Base-by-base conservation (phyloP, 2,113 vertebrate genomes). In the Notiomystis cincta region DNA sequence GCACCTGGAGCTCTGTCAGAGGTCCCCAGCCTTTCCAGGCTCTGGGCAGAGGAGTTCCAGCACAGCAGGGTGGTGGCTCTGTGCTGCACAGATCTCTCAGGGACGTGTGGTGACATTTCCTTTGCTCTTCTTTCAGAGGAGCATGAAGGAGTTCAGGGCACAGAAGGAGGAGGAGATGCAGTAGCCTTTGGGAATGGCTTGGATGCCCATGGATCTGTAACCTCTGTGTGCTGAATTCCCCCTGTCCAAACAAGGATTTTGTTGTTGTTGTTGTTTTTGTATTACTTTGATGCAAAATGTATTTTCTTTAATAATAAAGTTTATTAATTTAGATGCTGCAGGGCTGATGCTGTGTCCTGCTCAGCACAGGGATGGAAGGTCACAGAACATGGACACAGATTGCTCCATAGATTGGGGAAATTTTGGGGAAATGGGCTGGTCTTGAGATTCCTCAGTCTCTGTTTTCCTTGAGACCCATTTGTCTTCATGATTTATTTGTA, bases 61-160 rank as follows among this genome's bases (percentile, higher is more conserved):
- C 50, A 7, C 12, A 24, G 54, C 23, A 7, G 48, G 31, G 22
- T 9, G 44, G 35, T 51, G 89, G 31, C 60, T 20, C 28, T 33
- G 93, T 13, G 37, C 15, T 17, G 0, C n/a, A 2, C 1, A n/a
- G n/a, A n/a, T n/a, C n/a, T n/a, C n/a, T n/a, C 48, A 1, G 15
- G 7, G 51, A 3, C 11, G 1, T 0, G 2, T 47, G 25, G 11
- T 92, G 42, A 83, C 50, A 0, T 38, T 51, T 64, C 38, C 35
- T 87, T 71, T 57, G 53, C 37, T 97, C 47, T 95, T 31, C 38
- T 73, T 97, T 56, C 97, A 99, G 99, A 93, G 92, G 8, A 98
- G 96, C 79, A 70, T 99, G 70, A 97, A 97, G 71, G 98, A 98
- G 35, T 98, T 98, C 96, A 98, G 98, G 91, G 97, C 98, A 16